Base-by-base conservation (phyloP, 2,797 vertebrate species). In the Sebastes cheni region DNA sequence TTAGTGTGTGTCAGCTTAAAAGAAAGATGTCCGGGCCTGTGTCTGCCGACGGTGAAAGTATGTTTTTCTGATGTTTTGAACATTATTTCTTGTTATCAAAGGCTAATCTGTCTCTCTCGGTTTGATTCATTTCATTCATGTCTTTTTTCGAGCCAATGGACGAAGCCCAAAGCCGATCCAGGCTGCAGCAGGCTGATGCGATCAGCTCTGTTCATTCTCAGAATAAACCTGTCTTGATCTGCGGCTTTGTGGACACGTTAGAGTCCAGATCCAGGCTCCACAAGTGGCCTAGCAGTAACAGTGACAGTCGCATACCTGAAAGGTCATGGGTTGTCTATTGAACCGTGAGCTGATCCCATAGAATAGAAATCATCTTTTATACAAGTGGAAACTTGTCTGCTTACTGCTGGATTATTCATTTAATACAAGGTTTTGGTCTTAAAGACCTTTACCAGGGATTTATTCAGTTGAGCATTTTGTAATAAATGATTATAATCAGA, bases 81-180 rank as follows among this genome's bases (percentile, higher is more conserved):
- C 89, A 81, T 90, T 84, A 86, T 89, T 87, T 79, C 84, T 86
- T 90, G 88, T 93, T 86, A 91, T 85, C 58, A 81, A 91, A 85
- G 78, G 80, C 66, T 89, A 84, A 85, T 93, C 66, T 86, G 80
- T 91, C 86, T 88, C 73, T 23, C 64, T 86, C 59, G 11, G 70
- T 85, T 90, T 92, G 91, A 90, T 89, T 91, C 79, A 90, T 89
- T 81, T 60, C 78, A 54, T 54, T 54, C n/a, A 54, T 5, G 50
- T n/a, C 50, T 54, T 75, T 82, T 78, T 72, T 72, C 50, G 80
- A 91, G 80, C 83, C 86, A 83, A 8, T 72, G 73, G 80, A 83
- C 67, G 79, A 75, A 87, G 68, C 77, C 61, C 12, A 67, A 73
- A 87, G 78, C 77, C 69, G 42, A 62, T 80, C 80, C 29, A 61